Base-by-base conservation (phyloP, 2,888 invertebrate species). In the Aphodius granarius region DNA sequence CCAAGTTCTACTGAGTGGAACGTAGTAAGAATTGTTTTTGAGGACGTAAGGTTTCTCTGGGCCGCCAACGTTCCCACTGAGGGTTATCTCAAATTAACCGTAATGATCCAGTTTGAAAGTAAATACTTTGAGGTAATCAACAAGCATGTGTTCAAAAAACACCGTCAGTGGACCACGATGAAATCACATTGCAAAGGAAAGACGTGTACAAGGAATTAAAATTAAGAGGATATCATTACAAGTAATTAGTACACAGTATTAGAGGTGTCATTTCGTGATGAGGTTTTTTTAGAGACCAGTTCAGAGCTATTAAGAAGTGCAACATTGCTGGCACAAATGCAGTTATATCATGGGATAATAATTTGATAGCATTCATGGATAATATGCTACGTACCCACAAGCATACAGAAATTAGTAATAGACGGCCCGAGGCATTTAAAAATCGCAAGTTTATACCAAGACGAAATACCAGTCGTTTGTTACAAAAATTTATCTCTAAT, bases 311-410 rank as follows among this genome's bases (percentile, higher is more conserved):
- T 0, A 78, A 80, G 22, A 76, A 79, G 43, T 78, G 78, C 62
- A 79, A 80, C 72, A 16, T 76, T 5, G 68, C 73, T 83, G 84
- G 84, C 82, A 88, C 87, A 2, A 87, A 88, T 0, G 91, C 90
- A 0, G 87, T 88, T 19, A 84, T 91, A 5, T 86, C 89, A 72
- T 97, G 96, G 95, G 89, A 91, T 71, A 92, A 92, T 82, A 95
- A 96, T 87, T 97, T 96, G 96, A 92, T 95, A 13, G 91, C 95
- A 0, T 96, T 95, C 86, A 91, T 97, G 89, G 97, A 97, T 86
- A 94, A 94, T 73, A 92, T 97, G 92, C 88, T 90, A 92, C 83
- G 90, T 96, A 0, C 96, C 96, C 0, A 95, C 79, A 1, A 76
- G 76, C 15, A 79, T 82, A 19, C 76, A 79, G 21, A 22, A 73